Percentiles rank a stretch among this genome's conserved stretches.
phyloP scores from a whole-genome alignment of 2,113 vertebrate species.

The Trichomycterus rosablanca region DNA sequence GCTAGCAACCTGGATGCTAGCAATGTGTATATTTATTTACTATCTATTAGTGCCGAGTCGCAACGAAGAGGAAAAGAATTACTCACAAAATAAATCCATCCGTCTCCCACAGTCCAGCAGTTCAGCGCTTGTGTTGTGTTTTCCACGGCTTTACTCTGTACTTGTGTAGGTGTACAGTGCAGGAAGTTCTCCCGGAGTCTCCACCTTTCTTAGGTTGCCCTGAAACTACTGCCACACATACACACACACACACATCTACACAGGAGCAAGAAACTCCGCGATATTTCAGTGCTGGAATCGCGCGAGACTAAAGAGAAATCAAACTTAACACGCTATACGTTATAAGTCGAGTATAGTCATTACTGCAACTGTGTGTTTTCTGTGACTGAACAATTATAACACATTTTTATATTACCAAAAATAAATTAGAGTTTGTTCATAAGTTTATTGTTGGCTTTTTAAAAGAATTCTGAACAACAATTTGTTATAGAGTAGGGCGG shows the following conservation, averaged over 20 bases:
- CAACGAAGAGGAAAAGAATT: not conserved
- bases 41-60: too few species aligned
- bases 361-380: too few species aligned
- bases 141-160: constrained; percentile 7
- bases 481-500: too few species aligned
- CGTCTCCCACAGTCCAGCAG: constrained; percentile 39
- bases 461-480: too few species aligned
- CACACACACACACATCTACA: constrained; percentile 38
- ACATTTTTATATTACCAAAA: too few species aligned
- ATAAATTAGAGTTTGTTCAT: too few species aligned
- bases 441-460: too few species aligned
- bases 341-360: too few species aligned
- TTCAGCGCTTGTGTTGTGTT: constrained; percentile 12
- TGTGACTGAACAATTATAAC: too few species aligned
- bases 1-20: constrained; percentile 48
- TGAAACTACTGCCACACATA: constrained; percentile 34
- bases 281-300: constrained; percentile 53
- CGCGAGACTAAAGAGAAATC: constrained; percentile 58
- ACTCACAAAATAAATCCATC: constrained; percentile 53
- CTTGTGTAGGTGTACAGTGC: constrained; percentile 52
- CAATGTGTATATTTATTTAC: constrained; percentile 29
- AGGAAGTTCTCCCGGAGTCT: constrained; percentile 72
- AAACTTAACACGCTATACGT: too few species aligned
- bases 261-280: constrained; percentile 54
- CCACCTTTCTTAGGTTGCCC: constrained; percentile 72